Percentiles rank a stretch among this genome's conserved stretches.
These are phyloP conservation scores for Mnemiopsis leidyi DNA, from an alignment of 37 sponge, comb jelly and placozoan genomes.

Conservation along the genomic window DNA sequence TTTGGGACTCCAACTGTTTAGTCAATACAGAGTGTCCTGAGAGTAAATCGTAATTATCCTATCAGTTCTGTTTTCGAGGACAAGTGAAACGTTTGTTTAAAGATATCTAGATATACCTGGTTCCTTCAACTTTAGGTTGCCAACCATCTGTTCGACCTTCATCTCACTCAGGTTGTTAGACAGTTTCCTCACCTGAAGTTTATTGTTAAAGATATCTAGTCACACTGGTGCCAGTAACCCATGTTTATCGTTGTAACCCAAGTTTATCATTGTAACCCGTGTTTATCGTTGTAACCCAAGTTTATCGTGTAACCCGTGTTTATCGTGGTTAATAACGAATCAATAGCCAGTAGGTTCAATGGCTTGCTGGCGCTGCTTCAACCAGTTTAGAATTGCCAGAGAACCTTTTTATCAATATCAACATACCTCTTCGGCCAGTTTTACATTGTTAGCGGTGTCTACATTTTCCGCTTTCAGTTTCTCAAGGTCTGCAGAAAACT, in stretches of 20 bases:
- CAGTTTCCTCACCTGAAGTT: slow-evolving; percentile 24
- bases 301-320: too few relatives aligned
- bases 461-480: not conserved
- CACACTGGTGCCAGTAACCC: too few relatives aligned
- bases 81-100: not conserved
- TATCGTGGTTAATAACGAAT: too few relatives aligned
- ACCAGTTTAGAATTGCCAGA: too few relatives aligned
- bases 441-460: not conserved
- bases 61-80: not conserved
- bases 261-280: too few relatives aligned
- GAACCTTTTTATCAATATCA: too few relatives aligned
- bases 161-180: slow-evolving; percentile 55
- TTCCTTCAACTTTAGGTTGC: slow-evolving; percentile 8
- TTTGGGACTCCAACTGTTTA: slow-evolving; percentile 44
- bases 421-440: slow-evolving; percentile 55
- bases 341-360: too few relatives aligned
- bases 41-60: too few relatives aligned
- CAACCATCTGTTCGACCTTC: slow-evolving; percentile 46
- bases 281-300: too few relatives aligned
- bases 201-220: too few relatives aligned
- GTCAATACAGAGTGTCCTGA: slow-evolving; percentile 33
- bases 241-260: too few relatives aligned
- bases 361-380: too few relatives aligned
- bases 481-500: slow-evolving; percentile 52
- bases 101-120: slow-evolving; percentile 9